Conservation (phyloP, 2,888 invertebrate species). For the Tinea trinotella region DNA sequence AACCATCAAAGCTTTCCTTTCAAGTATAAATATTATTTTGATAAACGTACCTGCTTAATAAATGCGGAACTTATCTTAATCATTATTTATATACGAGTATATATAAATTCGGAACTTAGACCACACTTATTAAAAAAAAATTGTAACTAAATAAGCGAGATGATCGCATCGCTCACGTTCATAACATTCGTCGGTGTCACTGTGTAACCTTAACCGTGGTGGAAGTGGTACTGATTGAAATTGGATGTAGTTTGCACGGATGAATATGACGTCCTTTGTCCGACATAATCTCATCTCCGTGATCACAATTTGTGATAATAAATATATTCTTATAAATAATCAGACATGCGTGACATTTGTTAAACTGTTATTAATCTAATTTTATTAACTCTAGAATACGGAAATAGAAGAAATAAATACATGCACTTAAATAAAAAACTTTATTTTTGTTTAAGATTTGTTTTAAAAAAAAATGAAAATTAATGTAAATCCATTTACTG, state of each 20-base stretch:
- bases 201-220: constrained; percentile 1
- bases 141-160: neutral
- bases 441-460: too few relatives aligned
- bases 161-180: neutral
- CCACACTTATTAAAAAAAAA: neutral
- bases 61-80: constrained; percentile 2
- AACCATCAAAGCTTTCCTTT: too few relatives aligned
- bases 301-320: constrained; percentile 2
- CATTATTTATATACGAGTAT: neutral
- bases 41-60: constrained; percentile 5
- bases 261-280: constrained; percentile 12
- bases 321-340: neutral
- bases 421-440: too few relatives aligned
- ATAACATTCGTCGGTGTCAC: neutral
- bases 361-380: neutral
- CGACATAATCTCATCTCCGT: constrained; percentile 11
- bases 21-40: too few relatives aligned
- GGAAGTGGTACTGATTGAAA: constrained; percentile 5
- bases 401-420: too few relatives aligned
- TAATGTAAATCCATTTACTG: too few relatives aligned
- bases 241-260: neutral
- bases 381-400: neutral
- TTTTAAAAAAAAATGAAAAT: too few relatives aligned
- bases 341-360: neutral
- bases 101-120: neutral